phyloP scores from a whole-genome alignment of 1,140 invertebrate species.

The Brachionus paranguensis region DNA sequence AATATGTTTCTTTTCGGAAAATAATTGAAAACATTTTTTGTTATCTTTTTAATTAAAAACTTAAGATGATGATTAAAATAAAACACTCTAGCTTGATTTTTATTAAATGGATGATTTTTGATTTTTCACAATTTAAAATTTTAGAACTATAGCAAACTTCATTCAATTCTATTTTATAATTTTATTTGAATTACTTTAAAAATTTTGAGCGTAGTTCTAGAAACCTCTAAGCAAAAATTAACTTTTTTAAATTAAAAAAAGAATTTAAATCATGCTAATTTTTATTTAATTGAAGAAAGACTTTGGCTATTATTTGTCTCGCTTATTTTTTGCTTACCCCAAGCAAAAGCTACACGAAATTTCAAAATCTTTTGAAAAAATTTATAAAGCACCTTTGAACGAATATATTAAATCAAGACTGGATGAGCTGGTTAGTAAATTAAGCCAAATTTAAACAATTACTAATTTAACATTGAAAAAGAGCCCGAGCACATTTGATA shows the following conservation, averaged over 20 bases:
- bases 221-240: background rate
- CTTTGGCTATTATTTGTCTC: slow-evolving; percentile 35
- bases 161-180: no score
- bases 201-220: no score
- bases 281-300: slow-evolving; percentile 10
- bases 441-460: background rate
- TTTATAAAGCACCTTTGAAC: slow-evolving; percentile 7
- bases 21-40: background rate
- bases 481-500: background rate
- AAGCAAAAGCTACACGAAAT: slow-evolving; percentile 28
- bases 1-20: background rate
- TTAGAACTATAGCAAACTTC: no score
- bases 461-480: background rate
- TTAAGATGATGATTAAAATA: background rate
- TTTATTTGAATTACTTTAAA: no score
- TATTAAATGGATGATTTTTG: background rate
- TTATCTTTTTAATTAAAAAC: background rate
- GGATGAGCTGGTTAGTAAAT: background rate
- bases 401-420: slow-evolving; percentile 31
- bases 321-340: slow-evolving; percentile 17
- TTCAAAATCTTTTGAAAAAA: background rate
- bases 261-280: background rate
- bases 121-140: no score
- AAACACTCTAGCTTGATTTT: background rate
- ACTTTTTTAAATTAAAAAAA: background rate